A percentile compares a stretch with the other conserved stretches of the same genome.
phyloP scores from a whole-genome alignment of 1,140 invertebrate genomes.

The Halyomorpha halys region DNA sequence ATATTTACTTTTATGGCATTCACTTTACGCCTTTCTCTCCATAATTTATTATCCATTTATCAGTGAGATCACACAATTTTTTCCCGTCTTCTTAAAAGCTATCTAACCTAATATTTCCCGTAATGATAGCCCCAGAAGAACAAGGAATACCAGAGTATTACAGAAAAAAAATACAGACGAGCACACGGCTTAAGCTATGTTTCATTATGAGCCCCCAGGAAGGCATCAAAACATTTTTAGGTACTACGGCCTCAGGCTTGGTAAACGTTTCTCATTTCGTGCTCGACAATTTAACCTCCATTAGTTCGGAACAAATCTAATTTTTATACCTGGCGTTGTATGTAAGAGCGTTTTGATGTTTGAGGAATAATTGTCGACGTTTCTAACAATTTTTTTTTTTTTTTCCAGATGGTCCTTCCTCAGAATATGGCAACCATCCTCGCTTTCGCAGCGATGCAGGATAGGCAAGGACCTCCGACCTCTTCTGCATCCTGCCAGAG shows the following conservation, averaged over 20 bases:
- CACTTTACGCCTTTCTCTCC: too few species aligned
- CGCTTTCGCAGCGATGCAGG: conserved; percentile 31
- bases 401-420: conserved; percentile 31
- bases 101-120: too few species aligned
- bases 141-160: too few species aligned
- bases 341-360: background rate
- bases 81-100: too few species aligned
- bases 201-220: too few species aligned
- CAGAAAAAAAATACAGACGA: too few species aligned
- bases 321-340: background rate
- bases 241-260: background rate
- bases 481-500: background rate
- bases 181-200: too few species aligned
- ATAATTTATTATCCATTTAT: too few species aligned
- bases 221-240: conserved; percentile 2
- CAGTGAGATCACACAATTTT: too few species aligned
- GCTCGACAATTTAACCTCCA: conserved; percentile 5
- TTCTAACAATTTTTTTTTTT: background rate
- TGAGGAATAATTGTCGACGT: background rate
- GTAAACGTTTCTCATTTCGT: background rate
- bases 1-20: too few species aligned
- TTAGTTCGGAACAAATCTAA: background rate
- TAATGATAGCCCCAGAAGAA: too few species aligned
- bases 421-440: conserved; percentile 33
- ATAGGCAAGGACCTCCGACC: conserved; percentile 15